Base-by-base conservation (phyloP, 23 tunicate species). In the Halocynthia aurantium region DNA sequence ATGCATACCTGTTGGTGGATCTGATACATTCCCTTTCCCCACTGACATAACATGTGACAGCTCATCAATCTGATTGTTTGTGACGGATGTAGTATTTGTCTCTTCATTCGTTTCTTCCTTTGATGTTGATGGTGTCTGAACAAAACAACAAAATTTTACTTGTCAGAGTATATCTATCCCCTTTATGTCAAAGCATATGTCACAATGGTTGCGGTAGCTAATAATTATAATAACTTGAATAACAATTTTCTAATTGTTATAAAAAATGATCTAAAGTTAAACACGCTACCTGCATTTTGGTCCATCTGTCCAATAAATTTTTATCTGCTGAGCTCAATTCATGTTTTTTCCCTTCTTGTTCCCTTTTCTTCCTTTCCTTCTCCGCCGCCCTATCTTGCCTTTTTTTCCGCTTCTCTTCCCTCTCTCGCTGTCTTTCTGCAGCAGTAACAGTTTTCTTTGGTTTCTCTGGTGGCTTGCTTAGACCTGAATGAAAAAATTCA, bases 371-470 rank as follows among this genome's bases (percentile, higher is more conserved):
- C 60, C 86, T 86, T 67, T 83, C 88, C 63, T 88, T 88, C 71
- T 92, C 93, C 52, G 85, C 88, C 0, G 88, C 85, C 61, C 81
- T 73, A 56, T 86, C 92, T 17, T 73, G 88, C 54, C 98, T 76
- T 72, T 86, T 92, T 60, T 76, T 86, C 56, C 98, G 68, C 58
- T 92, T 92, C 61, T 92, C 90, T 92, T 92, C 98, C 62, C 92
- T 73, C 76, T 92, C 98, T 18, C 78, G 75, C 55, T 92, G 98
- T 50, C 98, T 65, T 56, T 92, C 98, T 61, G 98, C 98, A 49
- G 98, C 98, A 51, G 98, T 92, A 8, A 86, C 88, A 6, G 98
- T 71, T 52, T 92, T 92, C 64, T 72, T 79, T 22, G 88, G 82
- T 55, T 86, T 92, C 6, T 92, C 92, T 63, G 77, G 21, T n/a